Conservation (phyloP, 2,888 invertebrate species). For the Drosophila quasianomalipes region DNA sequence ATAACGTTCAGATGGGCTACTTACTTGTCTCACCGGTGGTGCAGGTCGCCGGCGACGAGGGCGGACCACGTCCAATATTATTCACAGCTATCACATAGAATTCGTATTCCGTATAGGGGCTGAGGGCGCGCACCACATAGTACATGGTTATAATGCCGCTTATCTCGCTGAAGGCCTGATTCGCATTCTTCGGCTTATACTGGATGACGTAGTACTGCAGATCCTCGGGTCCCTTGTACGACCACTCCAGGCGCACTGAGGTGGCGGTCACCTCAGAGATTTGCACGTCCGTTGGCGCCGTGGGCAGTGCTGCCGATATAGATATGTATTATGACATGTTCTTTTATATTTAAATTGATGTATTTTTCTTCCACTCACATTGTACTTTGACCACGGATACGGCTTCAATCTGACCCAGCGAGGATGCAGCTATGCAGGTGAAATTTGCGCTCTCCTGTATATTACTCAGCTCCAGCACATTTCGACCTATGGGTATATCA, state of each 20-base stretch:
- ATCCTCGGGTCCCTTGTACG: constrained; percentile 94
- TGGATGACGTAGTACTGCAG: constrained; percentile 98
- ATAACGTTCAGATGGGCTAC: constrained; percentile 71
- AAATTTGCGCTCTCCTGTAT: constrained; percentile 97
- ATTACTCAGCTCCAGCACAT: constrained; percentile 93
- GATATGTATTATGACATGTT: background rate
- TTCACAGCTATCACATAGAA: constrained; percentile 98
- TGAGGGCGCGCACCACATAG: constrained; percentile 94
- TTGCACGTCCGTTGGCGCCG: constrained; percentile 94
- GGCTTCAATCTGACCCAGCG: constrained; percentile 95
- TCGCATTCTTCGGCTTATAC: constrained; percentile 97
- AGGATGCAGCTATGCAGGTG: constrained; percentile 98
- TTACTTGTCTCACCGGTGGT: constrained; percentile 99
- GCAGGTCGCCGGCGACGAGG: constrained; percentile 94
- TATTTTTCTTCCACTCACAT: constrained; percentile 89
- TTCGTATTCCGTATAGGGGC: constrained; percentile 98
- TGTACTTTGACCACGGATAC: constrained; percentile 97
- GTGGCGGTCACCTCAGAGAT: constrained; percentile 97
- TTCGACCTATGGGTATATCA: constrained; percentile 93
- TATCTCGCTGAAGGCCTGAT: constrained; percentile 95
- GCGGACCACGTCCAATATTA: constrained; percentile 95
- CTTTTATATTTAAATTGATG: background rate
- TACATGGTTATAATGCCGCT: constrained; percentile 97
- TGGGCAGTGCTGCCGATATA: constrained; percentile 91
- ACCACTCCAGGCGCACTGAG: constrained; percentile 96